Base-by-base conservation (phyloP, 2,888 invertebrate species). In the Mesorhabditis sp. region DNA sequence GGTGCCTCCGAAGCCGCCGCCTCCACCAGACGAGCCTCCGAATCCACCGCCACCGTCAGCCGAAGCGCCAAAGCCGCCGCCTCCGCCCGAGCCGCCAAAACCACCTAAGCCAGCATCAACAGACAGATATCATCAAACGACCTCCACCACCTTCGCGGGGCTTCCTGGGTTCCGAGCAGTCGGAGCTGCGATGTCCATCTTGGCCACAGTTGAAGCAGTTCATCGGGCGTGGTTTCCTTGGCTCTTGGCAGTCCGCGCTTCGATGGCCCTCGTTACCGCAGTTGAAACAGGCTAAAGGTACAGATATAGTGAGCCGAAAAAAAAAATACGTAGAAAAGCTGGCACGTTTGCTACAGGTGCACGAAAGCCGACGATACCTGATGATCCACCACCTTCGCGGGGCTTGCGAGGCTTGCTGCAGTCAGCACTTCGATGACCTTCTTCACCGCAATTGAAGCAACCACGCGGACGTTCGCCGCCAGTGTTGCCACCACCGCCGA, bases 101-200 rank as follows among this genome's bases (percentile, higher is more conserved):
- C 67, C 67, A 15, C 63, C 61, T 28, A 28, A 28, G 28, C 28
- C 28, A 28, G 28, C 28, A 28, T 28, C 45, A 7, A 44, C 5
- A 4, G 5, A n/a, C 13, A 43, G 4, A 13, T 13, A 44, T n/a
- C n/a, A 65, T 5, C 10, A 5, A 44, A 65, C 10, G 43, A 10
- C 5, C 28, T 45, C 41, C n/a, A 43, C 28, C n/a, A 43, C 28
- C 28, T 4, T 64, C 67, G 6, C 67, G 45, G 43, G 73, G 70
- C 50, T 73, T 73, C 10, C 72, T 15, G 4, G 75, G 76, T 43
- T 77, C 68, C 2, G 73, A 15, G 65, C 77, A 79, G 6, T 79
- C 79, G 1, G 7, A 15, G 1, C 72, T 69, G 13, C 71, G 72
- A 68, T 79, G 77, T 13, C 76, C 77, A 65, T 76, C 74, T 42